Percentiles rank a stretch among this genome's conserved stretches.
Conservation (phyloP, 2,113 vertebrate species). For the Anas platyrhynchos region DNA sequence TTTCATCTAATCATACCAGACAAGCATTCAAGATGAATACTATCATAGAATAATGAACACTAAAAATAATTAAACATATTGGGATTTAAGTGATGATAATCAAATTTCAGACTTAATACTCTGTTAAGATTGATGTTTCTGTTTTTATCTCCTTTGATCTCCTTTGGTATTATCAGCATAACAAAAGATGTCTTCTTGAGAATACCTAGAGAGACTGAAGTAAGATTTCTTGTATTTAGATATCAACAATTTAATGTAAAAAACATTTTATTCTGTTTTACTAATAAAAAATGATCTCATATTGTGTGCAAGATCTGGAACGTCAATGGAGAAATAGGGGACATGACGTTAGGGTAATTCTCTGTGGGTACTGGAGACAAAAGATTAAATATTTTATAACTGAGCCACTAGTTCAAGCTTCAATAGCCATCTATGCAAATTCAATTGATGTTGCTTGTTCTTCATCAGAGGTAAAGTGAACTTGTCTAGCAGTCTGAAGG, state of each 20-base stretch:
- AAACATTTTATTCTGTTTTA: not conserved
- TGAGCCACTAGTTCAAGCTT: not conserved
- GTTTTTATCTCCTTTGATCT: not conserved
- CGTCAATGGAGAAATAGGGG: not conserved
- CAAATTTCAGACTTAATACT: not conserved
- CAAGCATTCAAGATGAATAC: not conserved
- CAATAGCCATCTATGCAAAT: not conserved
- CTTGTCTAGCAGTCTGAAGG: not conserved
- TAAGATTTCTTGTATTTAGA: not conserved
- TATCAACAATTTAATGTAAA: not conserved
- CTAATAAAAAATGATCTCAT: not conserved
- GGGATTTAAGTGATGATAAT: conserved; percentile 33
- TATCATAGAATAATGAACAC: not conserved
- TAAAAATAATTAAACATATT: conserved; percentile 27
- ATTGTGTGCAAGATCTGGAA: not conserved
- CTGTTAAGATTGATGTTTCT: not conserved
- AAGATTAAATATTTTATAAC: not conserved
- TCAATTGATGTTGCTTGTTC: not conserved
- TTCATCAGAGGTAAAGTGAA: not conserved
- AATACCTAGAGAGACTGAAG: not conserved
- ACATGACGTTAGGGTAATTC: not conserved
- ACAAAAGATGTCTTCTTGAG: not conserved
- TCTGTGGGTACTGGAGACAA: not conserved
- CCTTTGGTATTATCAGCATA: not conserved
- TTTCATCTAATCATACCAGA: conserved; percentile 10